Base-by-base conservation (phyloP, 2,113 vertebrate genomes). In the Nyctibius bracteatus region DNA sequence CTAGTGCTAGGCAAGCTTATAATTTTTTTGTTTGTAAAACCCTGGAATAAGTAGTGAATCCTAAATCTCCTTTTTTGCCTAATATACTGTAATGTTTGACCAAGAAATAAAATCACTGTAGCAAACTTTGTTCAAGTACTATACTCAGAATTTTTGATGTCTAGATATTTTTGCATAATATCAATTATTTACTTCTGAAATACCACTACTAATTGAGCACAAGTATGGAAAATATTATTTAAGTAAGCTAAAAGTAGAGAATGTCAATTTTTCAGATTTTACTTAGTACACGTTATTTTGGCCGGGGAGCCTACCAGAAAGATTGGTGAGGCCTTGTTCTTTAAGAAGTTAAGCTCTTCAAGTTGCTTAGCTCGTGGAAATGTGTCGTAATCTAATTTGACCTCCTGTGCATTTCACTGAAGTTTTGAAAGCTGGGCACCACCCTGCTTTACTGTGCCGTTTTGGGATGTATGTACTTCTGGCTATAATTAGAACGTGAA, bases 351-450 rank as follows among this genome's bases (percentile, higher is more conserved):
- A 90, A 93, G 72, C 82, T 93, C 75, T 94, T 61, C 65, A 65
- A 67, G 86, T 94, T 95, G 84, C 89, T 95, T 94, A 89, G 91
- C 93, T 92, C 1, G 16, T 96, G 89, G 83, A 94, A 96, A 94
- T 79, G 68, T 81, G 49, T 88, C 54, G 28, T 93, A 85, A 86
- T 95, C 92, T 92, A 55, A 90, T 90, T 75, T 84, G 65, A 84
- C 58, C 85, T 90, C 80, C 43, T 86, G 3, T 63, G 86, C 62
- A 5, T 89, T 95, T 88, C 63, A 74, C 31, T 72, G 54, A 61
- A 91, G 82, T 86, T 93, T 92, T 25, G 52, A 89, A 77, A 78
- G 88, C 88, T 67, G 90, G 37, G 55, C 70, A 78, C 43, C 25
- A 6, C 67, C 85, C 54, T 41, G 51, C 86, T 90, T 67, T 67